phyloP scores from a whole-genome alignment of 2,888 invertebrate genomes.

The Xylocampa areola region DNA sequence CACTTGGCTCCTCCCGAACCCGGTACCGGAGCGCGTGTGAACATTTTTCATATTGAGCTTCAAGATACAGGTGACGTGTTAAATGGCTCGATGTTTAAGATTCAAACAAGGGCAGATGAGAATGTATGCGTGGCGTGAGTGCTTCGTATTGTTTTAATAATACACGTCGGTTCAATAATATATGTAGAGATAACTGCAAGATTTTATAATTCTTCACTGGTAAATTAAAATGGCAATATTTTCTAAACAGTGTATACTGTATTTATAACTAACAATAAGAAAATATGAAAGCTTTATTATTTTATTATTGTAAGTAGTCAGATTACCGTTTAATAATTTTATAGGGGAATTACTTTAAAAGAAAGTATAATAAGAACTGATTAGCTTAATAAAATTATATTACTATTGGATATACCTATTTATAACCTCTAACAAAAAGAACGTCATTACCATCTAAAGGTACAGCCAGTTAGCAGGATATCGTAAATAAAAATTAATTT shows the following conservation, averaged over 20 bases:
- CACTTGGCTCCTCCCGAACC: conserved; percentile 59
- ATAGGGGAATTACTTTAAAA: too few relatives aligned
- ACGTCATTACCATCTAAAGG: conserved; percentile 3
- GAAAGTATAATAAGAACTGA: too few relatives aligned
- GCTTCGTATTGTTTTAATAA: conserved; percentile 12
- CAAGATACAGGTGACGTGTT: conserved; percentile 66
- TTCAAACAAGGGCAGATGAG: conserved; percentile 49
- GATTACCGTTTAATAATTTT: too few relatives aligned
- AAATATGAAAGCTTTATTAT: too few relatives aligned
- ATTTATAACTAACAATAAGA: too few relatives aligned
- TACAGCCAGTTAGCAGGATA: conserved; percentile 14
- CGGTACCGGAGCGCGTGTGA: conserved; percentile 58
- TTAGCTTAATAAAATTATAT: too few relatives aligned
- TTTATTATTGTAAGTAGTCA: too few relatives aligned
- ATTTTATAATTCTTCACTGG: not conserved
- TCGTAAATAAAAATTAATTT: conserved; percentile 49
- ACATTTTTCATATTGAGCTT: conserved; percentile 66
- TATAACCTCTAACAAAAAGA: not conserved
- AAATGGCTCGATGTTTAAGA: conserved; percentile 62
- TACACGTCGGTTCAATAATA: not conserved
- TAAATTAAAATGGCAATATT: not conserved
- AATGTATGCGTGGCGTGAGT: conserved; percentile 28
- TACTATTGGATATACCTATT: too few relatives aligned
- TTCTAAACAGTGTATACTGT: too few relatives aligned
- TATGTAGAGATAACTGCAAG: not conserved